Percentiles rank a stretch among this genome's conserved stretches.
Conservation (phyloP, 2,888 invertebrate genomes). For the Melinaea menophilus region DNA sequence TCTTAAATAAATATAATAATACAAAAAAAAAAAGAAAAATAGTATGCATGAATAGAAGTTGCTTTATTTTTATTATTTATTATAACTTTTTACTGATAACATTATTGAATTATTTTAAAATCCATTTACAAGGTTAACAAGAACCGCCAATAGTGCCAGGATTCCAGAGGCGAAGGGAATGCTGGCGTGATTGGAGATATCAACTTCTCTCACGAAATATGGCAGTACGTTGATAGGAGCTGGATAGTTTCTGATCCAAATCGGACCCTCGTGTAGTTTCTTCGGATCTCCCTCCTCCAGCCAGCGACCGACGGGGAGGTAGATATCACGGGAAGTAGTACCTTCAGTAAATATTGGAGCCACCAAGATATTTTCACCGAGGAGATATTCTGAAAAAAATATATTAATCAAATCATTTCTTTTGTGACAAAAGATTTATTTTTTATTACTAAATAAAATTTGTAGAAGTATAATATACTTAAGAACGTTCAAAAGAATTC, state of each 20-base stretch:
- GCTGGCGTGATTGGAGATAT: constrained; percentile 31
- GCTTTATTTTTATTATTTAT: too few relatives aligned
- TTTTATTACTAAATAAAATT: too few relatives aligned
- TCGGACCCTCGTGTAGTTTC: constrained; percentile 74
- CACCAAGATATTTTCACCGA: constrained; percentile 86
- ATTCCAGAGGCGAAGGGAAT: constrained; percentile 36
- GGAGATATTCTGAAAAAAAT: constrained; percentile 81
- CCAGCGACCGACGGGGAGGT: constrained; percentile 87
- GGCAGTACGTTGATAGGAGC: constrained; percentile 84
- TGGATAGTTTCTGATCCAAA: constrained; percentile 79
- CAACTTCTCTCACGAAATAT: constrained; percentile 74
- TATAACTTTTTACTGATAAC: too few relatives aligned
- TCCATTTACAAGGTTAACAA: not conserved
- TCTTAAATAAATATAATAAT: too few relatives aligned
- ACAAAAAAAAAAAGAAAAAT: too few relatives aligned
- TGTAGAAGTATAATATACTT: too few relatives aligned
- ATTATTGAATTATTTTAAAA: too few relatives aligned
- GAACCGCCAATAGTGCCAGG: constrained; percentile 40
- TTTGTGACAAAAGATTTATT: too few relatives aligned
- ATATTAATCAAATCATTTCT: not conserved
- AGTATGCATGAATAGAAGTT: too few relatives aligned
- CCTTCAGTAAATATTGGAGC: constrained; percentile 86
- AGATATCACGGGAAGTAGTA: constrained; percentile 81
- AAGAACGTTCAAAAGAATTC: too few relatives aligned
- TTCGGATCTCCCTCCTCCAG: constrained; percentile 76